Base-by-base conservation (phyloP, 2,113 vertebrate genomes). In the Bujurquina vittata region DNA sequence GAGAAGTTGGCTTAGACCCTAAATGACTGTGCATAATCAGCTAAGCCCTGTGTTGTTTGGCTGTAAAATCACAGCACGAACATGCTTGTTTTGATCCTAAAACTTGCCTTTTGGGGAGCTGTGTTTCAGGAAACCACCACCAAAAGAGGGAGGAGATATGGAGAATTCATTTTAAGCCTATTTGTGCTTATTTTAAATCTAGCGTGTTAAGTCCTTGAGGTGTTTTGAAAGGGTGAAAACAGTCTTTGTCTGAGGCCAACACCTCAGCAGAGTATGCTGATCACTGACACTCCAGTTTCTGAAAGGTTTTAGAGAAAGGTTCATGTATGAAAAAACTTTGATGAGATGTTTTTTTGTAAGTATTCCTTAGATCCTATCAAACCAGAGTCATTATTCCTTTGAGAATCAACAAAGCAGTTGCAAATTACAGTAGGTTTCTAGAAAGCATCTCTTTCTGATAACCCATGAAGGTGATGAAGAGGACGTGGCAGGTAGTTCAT, bases 111-210 rank as follows among this genome's bases (percentile, higher is more conserved):
- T 82, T 77, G 52, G 54, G 79, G 77, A 63, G 58, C 77, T 81
- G 54, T 59, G 67, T 84, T 80, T 77, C 26, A 55, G 58, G 75
- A 43, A 84, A 75, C 75, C 17, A 23, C 40, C 79, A 88, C 3
- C 7, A 75, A 78, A 74, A 33, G 14, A 80, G 54, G 62, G 67
- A 77, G 80, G 85, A 59, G 74, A 83, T 60, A 55, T 58, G 80
- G 49, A 78, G 49, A 86, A 91, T 83, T 76, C 35, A 75, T 91
- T 86, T 92, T 88, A 92, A 91, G 82, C 80, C 63, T 84, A 57
- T 93, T 84, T 91, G 83, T 79, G 22, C 63, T 62, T 79, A 75
- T 84, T 87, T 83, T 79, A 91, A 31, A 91, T 87, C 49, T 55
- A 43, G 61, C 20, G 31, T 52, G 63, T 80, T 85, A 85, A 88